Percentiles rank a stretch among this genome's conserved stretches.
phyloP scores from a whole-genome alignment of 2,888 invertebrate species.

The Ethmia dodecea region DNA sequence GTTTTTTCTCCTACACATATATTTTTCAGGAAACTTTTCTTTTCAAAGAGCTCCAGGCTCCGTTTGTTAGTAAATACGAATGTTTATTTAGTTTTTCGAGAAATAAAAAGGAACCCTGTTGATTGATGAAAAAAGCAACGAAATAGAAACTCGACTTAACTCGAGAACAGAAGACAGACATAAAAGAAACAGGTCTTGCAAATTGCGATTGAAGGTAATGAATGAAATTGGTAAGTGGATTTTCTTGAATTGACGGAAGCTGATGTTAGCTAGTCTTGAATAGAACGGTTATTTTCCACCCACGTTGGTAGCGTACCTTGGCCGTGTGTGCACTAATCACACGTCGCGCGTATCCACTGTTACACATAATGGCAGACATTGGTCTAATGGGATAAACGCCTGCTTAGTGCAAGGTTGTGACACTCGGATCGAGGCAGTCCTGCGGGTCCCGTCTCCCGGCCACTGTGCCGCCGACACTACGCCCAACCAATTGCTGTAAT shows the following conservation, averaged over 20 bases:
- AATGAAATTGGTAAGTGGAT: too few species aligned
- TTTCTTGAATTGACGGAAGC: too few species aligned
- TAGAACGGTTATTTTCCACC: slow-evolving; percentile 13
- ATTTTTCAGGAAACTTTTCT: slow-evolving; percentile 12
- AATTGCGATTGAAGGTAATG: too few species aligned
- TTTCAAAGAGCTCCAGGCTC: slow-evolving; percentile 1
- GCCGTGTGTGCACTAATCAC: slow-evolving; percentile 66
- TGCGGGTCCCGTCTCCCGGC: slow-evolving; percentile 35
- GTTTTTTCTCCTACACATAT: slow-evolving; percentile 20
- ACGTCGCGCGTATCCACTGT: slow-evolving; percentile 52
- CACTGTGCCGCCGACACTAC: slow-evolving; percentile 49
- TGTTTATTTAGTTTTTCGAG: too few species aligned
- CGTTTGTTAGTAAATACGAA: slow-evolving; percentile 1
- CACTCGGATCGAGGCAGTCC: slow-evolving; percentile 52
- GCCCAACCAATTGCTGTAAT: slow-evolving; percentile 67
- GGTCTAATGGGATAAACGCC: slow-evolving; percentile 72
- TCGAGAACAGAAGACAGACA: too few species aligned
- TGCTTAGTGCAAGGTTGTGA: slow-evolving; percentile 70
- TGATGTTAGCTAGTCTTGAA: too few species aligned
- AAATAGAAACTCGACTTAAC: too few species aligned
- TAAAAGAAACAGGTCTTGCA: too few species aligned
- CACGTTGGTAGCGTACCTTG: slow-evolving; percentile 53
- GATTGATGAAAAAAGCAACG: too few species aligned
- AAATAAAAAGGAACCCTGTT: too few species aligned
- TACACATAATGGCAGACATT: slow-evolving; percentile 61